These are phyloP conservation scores for Euzetes globulus DNA, from an alignment of 2,888 invertebrate genomes.

Conservation along the genomic window DNA sequence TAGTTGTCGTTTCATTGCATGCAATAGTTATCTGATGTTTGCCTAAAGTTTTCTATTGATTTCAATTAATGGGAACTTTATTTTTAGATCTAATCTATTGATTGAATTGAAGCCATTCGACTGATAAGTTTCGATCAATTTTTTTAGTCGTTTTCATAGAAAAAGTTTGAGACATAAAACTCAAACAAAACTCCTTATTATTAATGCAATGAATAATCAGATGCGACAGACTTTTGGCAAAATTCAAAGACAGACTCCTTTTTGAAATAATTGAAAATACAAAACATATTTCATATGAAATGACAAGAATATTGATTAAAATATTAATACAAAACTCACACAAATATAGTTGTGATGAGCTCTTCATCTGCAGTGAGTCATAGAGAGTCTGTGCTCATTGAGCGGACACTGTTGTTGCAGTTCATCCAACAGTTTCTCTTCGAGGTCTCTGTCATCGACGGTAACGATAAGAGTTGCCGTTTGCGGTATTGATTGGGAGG, in stretches of 20 bases:
- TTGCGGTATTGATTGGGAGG: not conserved
- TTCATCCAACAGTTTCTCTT: slow-evolving; percentile 25
- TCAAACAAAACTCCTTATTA: too few relatives aligned
- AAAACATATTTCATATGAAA: not conserved
- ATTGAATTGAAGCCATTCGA: not conserved
- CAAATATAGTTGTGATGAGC: not conserved
- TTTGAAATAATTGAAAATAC: too few relatives aligned
- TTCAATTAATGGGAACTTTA: not conserved
- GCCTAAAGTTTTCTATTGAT: not conserved
- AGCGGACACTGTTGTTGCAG: slow-evolving; percentile 20
- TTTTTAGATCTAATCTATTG: not conserved
- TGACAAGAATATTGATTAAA: not conserved
- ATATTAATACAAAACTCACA: not conserved
- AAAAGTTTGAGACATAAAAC: too few relatives aligned
- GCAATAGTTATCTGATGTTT: not conserved
- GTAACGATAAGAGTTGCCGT: slow-evolving; percentile 21
- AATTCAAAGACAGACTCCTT: too few relatives aligned
- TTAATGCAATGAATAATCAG: too few relatives aligned
- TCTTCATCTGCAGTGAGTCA: slow-evolving; percentile 19
- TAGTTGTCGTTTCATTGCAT: not conserved
- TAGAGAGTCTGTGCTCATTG: slow-evolving; percentile 18
- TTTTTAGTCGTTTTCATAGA: not conserved
- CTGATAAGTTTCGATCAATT: not conserved
- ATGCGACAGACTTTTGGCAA: too few relatives aligned
- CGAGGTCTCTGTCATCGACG: slow-evolving; percentile 26